These are phyloP conservation scores for Mimas tiliae DNA, from an alignment of 2,888 invertebrate species.

Conservation along the genomic window DNA sequence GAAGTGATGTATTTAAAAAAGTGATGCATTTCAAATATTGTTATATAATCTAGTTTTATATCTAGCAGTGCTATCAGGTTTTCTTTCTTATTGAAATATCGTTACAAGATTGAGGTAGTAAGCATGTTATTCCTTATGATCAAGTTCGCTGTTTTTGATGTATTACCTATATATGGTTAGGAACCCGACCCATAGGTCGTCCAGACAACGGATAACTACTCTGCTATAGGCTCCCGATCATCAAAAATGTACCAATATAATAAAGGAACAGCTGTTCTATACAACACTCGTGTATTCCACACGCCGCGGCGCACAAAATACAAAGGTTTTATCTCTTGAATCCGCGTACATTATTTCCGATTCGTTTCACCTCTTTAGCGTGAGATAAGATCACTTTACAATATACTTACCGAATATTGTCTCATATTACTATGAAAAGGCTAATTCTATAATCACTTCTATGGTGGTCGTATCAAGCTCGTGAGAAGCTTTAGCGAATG, in stretches of 20 bases:
- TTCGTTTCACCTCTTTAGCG: slow-evolving; percentile 75
- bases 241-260: slow-evolving; percentile 57
- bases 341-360: slow-evolving; percentile 78
- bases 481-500: background rate
- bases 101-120: slow-evolving; percentile 49
- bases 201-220: slow-evolving; percentile 56
- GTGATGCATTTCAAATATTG: no score
- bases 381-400: slow-evolving; percentile 74
- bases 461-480: slow-evolving; percentile 32
- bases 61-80: no score
- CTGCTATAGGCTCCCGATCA: slow-evolving; percentile 54
- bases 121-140: slow-evolving; percentile 67
- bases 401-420: slow-evolving; percentile 76
- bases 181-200: no score
- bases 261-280: slow-evolving; percentile 51
- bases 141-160: slow-evolving; percentile 67
- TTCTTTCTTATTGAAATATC: no score
- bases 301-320: slow-evolving; percentile 43
- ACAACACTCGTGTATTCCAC: slow-evolving; percentile 44
- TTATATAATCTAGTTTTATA: no score
- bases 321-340: slow-evolving; percentile 75
- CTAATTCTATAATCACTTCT: slow-evolving; percentile 57
- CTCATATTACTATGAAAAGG: slow-evolving; percentile 69
- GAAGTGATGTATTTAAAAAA: no score
- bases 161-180: slow-evolving; percentile 51